Base-by-base conservation (phyloP, 1,140 invertebrate genomes). In the Rhizoglyphus robini region DNA sequence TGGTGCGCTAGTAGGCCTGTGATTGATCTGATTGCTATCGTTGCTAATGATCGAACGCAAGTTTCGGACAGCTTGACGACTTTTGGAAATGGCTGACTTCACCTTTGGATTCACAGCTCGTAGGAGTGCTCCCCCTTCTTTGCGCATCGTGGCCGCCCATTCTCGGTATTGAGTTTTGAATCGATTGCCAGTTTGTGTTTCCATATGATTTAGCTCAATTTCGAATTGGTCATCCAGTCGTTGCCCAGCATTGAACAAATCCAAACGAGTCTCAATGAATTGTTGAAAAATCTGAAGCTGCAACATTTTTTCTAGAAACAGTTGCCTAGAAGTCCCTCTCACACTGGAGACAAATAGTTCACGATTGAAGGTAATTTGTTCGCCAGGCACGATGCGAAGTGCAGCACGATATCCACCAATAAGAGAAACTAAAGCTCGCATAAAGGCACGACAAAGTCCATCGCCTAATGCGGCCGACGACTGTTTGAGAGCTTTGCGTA, bases 331-430 rank as follows among this genome's bases (percentile, higher is more conserved):
- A 63, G 83, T 76, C 13, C 58, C 58, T 31, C 87, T 83, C 65
- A 90, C 80, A 36, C 86, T 88, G 74, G 84, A 84, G 11, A 96
- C 84, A 75, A 96, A 95, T 59, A 83, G 82, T 70, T 93, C 87
- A 51, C 83, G 79, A 74, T 87, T 83, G 74, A 94, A 95, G 0
- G 87, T 90, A 51, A 92, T 91, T 68, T 84, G 68, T 63, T 71
- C 60, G 0, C 68, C 68, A 25, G 46, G 67, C 0, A 36, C 38
- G 29, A 67, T 63, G 57, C 70, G 65, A 3, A 96, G 80, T 13
- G 90, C 93, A 75, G 95, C 90, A 68, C 90, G 81, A 74, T 96
- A 96, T 60, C 90, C 90, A 67, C 91, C 91, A 71, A 95, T 96
- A 32, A 96, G 78, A 74, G 66, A 63, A 2, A 96, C 93, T 60